Evolutionary conservation across 2,888 invertebrate species (phyloP), one percentile per base, ranked within the genome.

Genomic region (Athalia cordata): DNA sequence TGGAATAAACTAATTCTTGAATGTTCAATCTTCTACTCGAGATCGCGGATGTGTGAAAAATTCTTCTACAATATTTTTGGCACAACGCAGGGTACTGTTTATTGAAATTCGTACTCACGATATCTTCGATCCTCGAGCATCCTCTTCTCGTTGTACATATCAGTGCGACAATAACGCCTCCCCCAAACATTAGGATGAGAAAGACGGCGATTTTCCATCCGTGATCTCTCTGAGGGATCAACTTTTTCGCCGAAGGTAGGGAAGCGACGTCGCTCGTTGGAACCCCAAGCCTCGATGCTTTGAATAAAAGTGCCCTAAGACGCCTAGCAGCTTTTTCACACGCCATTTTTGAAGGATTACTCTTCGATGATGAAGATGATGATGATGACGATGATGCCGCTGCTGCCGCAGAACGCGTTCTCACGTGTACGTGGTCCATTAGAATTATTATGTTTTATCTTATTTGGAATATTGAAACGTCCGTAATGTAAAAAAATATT

Each of bases 181-280:
- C 89, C 8, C 87, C 87, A 78, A 89, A 86, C 88, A 89, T 88
- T 29, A 89, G 86, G 13, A 88, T 83, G 6, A 89, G 84, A 77
- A 89, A 87, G 13, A 89, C 87, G 59, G 88, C 88, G 77, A 89
- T 84, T 81, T 86, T 88, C 89, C 89, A 89, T 55, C 88, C 89
- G 81, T 89, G 87, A 83, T 89, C 89, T 81, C 88, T 85, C 62
- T 87, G 86, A 13, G 89, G 87, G 50, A 89, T 85, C 78, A 89
- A 86, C 66, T 85, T 87, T 82, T 87, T 88, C 75, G 88, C 87
- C 29, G 87, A 84, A 5, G 88, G 83, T 76, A 89, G 81, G 76
- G 83, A 83, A 65, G 87, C 88, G 74, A 89, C 85, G 70, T 89
- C 89, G 78, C 82, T 79, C 76, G 86, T 84, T 45, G 86, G 81